Conservation (phyloP, 2,888 invertebrate species). For the Chrysolina haemoptera region DNA sequence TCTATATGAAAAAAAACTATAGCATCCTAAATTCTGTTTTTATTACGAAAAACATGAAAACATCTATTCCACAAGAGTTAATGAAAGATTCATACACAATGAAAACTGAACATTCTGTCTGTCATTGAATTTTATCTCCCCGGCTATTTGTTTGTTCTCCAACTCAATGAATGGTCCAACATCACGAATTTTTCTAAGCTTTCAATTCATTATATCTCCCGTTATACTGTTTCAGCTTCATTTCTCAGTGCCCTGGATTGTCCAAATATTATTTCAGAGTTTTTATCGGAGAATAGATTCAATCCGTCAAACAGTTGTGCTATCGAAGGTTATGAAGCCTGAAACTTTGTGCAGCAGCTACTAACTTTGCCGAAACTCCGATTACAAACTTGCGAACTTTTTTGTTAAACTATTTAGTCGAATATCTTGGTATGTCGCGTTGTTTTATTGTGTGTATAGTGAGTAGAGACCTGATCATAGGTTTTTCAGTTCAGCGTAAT, state of each 20-base stretch:
- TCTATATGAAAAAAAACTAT: too few relatives aligned
- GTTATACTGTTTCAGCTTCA: slow-evolving; percentile 1
- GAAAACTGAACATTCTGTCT: neutral
- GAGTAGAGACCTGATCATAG: neutral
- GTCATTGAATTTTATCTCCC: neutral
- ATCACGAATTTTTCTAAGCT: neutral
- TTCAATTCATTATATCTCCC: neutral
- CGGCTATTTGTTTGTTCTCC: neutral
- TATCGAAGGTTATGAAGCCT: slow-evolving; percentile 29
- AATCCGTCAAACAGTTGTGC: slow-evolving; percentile 30
- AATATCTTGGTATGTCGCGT: slow-evolving; percentile 26
- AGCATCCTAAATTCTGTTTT: neutral
- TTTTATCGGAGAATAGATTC: slow-evolving; percentile 24
- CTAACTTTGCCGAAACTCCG: slow-evolving; percentile 34
- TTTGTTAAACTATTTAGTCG: slow-evolving; percentile 31
- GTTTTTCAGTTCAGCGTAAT: neutral
- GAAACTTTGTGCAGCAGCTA: slow-evolving; percentile 27
- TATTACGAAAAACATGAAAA: neutral
- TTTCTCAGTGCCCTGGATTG: slow-evolving; percentile 10
- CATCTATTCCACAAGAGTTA: too few relatives aligned
- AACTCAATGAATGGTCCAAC: neutral
- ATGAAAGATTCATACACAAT: neutral
- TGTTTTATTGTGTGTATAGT: slow-evolving; percentile 16
- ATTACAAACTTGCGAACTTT: slow-evolving; percentile 37
- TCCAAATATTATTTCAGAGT: slow-evolving; percentile 1